A percentile compares a stretch with the other conserved stretches of the same genome.
phyloP scores from a whole-genome alignment of 2,113 vertebrate genomes.

The Camelus bactrianus region DNA sequence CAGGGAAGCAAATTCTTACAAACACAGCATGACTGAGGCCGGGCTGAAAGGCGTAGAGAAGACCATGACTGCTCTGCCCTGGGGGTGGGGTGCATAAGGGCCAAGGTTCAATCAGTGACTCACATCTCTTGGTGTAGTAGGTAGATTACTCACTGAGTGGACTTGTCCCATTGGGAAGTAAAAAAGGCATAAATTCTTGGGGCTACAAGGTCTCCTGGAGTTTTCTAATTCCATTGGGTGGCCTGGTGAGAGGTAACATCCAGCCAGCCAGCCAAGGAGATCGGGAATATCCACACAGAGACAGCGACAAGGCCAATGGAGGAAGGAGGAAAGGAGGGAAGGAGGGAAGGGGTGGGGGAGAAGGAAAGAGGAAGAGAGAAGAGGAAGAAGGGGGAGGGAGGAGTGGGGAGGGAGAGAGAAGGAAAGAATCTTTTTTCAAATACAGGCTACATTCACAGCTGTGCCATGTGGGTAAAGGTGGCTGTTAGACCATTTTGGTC shows the following conservation, averaged over 20 bases:
- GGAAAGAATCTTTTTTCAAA: background rate
- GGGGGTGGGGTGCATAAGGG: rapidly evolving
- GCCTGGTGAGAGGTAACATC: background rate
- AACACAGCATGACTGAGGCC: too few species aligned
- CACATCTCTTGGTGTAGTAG: background rate
- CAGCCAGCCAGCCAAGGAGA: background rate
- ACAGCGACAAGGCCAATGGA: background rate
- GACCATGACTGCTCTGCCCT: rapidly evolving
- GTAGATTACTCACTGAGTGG: background rate
- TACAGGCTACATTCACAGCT: background rate
- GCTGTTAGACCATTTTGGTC: background rate
- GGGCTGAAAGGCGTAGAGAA: too few species aligned
- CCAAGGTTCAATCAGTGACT: background rate
- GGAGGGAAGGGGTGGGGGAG: too few species aligned
- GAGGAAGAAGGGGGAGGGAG: background rate
- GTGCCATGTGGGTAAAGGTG: background rate
- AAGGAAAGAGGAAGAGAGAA: background rate
- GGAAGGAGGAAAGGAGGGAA: too few species aligned
- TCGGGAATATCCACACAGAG: rapidly evolving
- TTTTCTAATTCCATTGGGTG: background rate
- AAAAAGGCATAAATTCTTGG: background rate
- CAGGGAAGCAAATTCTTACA: background rate
- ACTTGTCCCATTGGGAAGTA: background rate
- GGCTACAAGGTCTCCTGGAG: background rate
- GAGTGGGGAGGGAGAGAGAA: too few species aligned